Evolutionary conservation across 2,113 vertebrate species (phyloP).

Genomic region (Pongo abelii): DNA sequence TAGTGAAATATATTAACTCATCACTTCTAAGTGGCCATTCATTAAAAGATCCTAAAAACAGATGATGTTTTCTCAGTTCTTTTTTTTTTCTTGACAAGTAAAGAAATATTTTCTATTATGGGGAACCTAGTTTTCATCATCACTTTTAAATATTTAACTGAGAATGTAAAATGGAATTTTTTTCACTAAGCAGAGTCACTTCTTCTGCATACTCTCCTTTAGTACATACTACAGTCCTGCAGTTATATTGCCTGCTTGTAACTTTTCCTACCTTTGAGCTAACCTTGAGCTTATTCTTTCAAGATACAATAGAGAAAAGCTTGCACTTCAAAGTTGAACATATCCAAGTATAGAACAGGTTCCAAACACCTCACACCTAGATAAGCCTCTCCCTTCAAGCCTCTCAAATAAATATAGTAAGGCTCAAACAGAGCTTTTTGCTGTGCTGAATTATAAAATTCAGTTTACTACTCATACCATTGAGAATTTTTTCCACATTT

Average conservation of each 20-base stretch:
- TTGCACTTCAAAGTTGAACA: too few species aligned
- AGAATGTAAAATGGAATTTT: not conserved
- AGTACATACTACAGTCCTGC: not conserved
- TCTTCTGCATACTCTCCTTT: not conserved
- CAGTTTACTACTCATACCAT: not conserved
- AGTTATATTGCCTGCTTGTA: not conserved
- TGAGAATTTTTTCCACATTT: not conserved
- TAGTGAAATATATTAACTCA: not conserved
- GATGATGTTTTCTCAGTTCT: not conserved
- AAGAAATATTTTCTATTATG: not conserved
- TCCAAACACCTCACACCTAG: not conserved
- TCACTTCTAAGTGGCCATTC: not conserved
- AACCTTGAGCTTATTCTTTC: not conserved
- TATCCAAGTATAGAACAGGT: too few species aligned
- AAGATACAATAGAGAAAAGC: too few species aligned
- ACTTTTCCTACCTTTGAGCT: not conserved
- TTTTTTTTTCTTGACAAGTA: not conserved
- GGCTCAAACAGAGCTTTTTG: not conserved
- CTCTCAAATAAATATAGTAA: not conserved
- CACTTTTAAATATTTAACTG: conserved; percentile 26
- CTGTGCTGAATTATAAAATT: conserved; percentile 15
- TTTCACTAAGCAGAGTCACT: conserved; percentile 9
- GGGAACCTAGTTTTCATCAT: not conserved
- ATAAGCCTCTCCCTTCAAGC: not conserved
- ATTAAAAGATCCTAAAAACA: not conserved